Percentiles rank a stretch among this genome's conserved stretches.
These are phyloP conservation scores for Lophochroa leadbeateri DNA, from an alignment of 2,113 vertebrate species.

Conservation along the genomic window DNA sequence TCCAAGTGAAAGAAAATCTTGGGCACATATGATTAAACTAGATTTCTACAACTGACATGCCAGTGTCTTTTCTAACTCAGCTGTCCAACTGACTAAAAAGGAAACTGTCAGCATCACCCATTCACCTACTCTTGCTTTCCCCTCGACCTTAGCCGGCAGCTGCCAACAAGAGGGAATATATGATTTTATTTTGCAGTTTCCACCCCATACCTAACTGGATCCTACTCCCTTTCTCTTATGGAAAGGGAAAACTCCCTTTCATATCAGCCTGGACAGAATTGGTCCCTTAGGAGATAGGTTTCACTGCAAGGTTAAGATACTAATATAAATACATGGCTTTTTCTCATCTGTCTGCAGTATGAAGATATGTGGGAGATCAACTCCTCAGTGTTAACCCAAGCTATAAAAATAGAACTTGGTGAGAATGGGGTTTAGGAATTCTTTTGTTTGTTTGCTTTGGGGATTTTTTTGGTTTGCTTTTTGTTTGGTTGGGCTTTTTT, in stretches of 20 bases:
- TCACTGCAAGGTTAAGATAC: neutral
- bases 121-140: neutral
- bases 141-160: neutral
- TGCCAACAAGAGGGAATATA: neutral
- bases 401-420: neutral
- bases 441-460: neutral
- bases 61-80: neutral
- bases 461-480: fast-evolving
- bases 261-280: neutral
- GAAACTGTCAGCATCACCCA: neutral
- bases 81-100: neutral
- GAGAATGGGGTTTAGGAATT: neutral
- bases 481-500: neutral
- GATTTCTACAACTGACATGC: neutral
- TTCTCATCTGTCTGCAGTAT: neutral
- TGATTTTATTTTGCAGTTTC: neutral
- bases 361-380: neutral
- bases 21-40: neutral
- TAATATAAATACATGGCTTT: neutral
- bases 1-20: neutral
- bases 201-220: neutral
- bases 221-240: neutral
- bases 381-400: neutral
- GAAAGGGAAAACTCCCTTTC: neutral
- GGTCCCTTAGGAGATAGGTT: neutral